Base-by-base conservation (phyloP, 2,113 vertebrate species). In the Carettochelys insculpta region DNA sequence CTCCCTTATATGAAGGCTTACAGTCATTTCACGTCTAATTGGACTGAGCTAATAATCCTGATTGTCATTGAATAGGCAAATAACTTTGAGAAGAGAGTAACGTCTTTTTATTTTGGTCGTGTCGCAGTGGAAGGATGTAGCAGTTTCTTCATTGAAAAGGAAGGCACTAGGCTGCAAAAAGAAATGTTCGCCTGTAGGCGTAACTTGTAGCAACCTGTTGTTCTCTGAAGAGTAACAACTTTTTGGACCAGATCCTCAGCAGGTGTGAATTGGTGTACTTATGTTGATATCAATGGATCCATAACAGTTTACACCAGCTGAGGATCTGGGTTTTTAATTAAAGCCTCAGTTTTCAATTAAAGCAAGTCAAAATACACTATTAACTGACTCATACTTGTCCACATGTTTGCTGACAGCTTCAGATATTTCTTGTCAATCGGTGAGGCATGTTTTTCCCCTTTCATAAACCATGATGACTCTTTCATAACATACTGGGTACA, bases 21-120 rank as follows among this genome's bases (percentile, higher is more conserved):
- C 58, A 97, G 96, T 97, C 96, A 97, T 97, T 97, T 97, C 96
- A 95, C 84, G 79, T 94, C 94, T 94, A 88, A 95, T 97, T 94
- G 95, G 93, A 94, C 95, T 96, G 90, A 94, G 95, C 87, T 94
- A 90, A 95, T 92, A 95, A 90, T 80, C 38, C 47, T 61, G 50
- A 96, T 77, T 95, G 94, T 94, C 95, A 96, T 94, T 97, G 93
- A 81, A 6, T 96, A 96, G 96, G 96, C 96, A 97, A 97, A 97
- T 96, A 94, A 86, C 83, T 81, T 77, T 90, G 95, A 86, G 76
- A 93, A 96, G 93, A 92, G 89, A 91, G 92, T 94, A 95, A 94
- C 94, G 88, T 94, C 90, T 95, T 84, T 94, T 47, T 45, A 6
- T 16, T 92, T 90, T 88, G 92, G 89, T 92, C 90, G 90, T 96